Evolutionary conservation across 1,140 invertebrate genomes (phyloP), one percentile per base, ranked within the genome.

Genomic region (Drosophila sp.): DNA sequence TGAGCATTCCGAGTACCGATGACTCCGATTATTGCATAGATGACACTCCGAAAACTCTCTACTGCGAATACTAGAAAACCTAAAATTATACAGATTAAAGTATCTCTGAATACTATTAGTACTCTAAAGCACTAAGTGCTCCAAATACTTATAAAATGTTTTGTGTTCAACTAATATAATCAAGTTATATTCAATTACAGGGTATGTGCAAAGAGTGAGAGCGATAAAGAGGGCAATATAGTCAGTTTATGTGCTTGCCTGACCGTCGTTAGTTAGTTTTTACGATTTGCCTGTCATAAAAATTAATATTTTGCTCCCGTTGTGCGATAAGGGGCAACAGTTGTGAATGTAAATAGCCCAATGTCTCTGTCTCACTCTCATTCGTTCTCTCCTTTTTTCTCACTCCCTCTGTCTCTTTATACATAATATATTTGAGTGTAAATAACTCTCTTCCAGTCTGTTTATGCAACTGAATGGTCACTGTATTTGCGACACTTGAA

Each of bases 191-290:
- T n/a, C 11, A 36, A n/a, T 11, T 38, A 18, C 40, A 43, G 40
- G 21, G 45, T 32, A 50, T 29, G 8, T 8, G 13, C 2, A 4
- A 4, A 13, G 25, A 27, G 21, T n/a, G 7, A 32, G 0, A 16
- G 41, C 5, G 41, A 18, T 6, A 18, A 43, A 43, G 11, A 61
- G 21, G 1, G 9, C 21, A 21, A 21, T 21, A 21, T 6, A 51
- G 40, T 16, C 40, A 70, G 70, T 80, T 79, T 58, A 80, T 78
- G 64, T 43, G 41, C 34, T 36, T 69, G 76, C 40, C 56, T 36
- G 59, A 64, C 53, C 64, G 45, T 64, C 53, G 67, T 84, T 84
- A 80, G 80, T 84, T 83, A 56, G 67, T 66, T 73, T 83, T 80
- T 84, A 83, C 63, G 80, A 65, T 64, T 80, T 45, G 75, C 32